phyloP scores from a whole-genome alignment of 2,888 invertebrate genomes.

The Anagyrus pseudococci region DNA sequence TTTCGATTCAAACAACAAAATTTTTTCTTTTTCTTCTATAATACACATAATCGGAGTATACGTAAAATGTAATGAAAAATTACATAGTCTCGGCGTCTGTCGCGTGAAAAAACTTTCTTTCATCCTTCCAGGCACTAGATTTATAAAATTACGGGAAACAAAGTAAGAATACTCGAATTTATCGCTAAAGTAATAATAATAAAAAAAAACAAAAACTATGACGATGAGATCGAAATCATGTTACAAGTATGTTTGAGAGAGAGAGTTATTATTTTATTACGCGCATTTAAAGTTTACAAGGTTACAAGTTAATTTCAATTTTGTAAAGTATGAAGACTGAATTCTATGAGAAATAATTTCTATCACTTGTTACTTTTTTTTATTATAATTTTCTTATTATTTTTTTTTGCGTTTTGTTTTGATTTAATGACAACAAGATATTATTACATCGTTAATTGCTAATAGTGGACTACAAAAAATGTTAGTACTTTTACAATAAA shows the following conservation, averaged over 20 bases:
- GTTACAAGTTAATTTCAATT: neutral
- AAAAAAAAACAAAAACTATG: slow-evolving; percentile 8
- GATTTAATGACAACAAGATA: slow-evolving; percentile 21
- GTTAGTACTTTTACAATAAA: slow-evolving; percentile 17
- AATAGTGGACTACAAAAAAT: slow-evolving; percentile 25
- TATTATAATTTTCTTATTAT: neutral
- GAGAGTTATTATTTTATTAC: slow-evolving; percentile 11
- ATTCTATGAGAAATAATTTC: slow-evolving; percentile 15
- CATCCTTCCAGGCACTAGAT: slow-evolving; percentile 32
- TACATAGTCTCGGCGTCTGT: slow-evolving; percentile 11
- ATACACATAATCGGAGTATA: slow-evolving; percentile 21
- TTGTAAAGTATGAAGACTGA: slow-evolving; percentile 4
- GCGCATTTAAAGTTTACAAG: slow-evolving; percentile 3
- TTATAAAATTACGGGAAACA: slow-evolving; percentile 8
- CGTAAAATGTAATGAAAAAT: slow-evolving; percentile 23
- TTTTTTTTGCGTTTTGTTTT: slow-evolving; percentile 6
- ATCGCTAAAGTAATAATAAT: slow-evolving; percentile 1
- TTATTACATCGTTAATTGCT: slow-evolving; percentile 17
- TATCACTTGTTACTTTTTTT: slow-evolving; percentile 6
- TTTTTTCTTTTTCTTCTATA: slow-evolving; percentile 17
- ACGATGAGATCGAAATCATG: slow-evolving; percentile 21
- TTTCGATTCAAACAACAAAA: slow-evolving; percentile 24
- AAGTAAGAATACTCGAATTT: neutral
- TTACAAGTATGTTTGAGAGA: slow-evolving; percentile 9
- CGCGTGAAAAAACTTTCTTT: slow-evolving; percentile 28